Evolutionary conservation across 2,113 vertebrate genomes (phyloP), one percentile per base, ranked within the genome.

Genomic region (Chelonoidis abingdonii): DNA sequence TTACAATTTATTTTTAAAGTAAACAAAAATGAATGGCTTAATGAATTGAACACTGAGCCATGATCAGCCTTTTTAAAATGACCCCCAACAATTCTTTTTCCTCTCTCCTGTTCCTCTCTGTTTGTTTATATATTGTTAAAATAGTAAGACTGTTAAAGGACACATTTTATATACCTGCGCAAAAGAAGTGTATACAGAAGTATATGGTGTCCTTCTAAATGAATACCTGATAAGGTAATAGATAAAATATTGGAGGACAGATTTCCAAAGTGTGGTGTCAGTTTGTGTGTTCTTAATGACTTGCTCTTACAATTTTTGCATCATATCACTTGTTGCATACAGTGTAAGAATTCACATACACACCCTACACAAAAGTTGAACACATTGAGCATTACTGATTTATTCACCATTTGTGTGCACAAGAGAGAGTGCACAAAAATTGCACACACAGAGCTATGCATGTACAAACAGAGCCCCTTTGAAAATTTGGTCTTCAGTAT

Each of bases 1-100:
- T 52, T 80, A 12, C 41, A 90, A 59, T 92, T 93, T 81, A 75
- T 80, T 93, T 59, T 95, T 93, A 80, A 92, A 93, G 24, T 3
- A 0, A 52, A 14, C 75, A 50, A 72, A 90, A 92, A 85, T 25
- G 27, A 62, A 31, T 57, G 57, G 38, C 47, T 91, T 92, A 85
- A 52, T 75, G 54, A 91, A 81, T 76, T 85, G 82, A 79, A 89
- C 19, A 47, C 38, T 76, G 21, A 76, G 38, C 38, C 22, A 91
- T 49, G 53, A 69, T 62, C 47, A 56, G 25, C 21, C 25, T 1
- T 0, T 95, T 88, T 87, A 83, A 54, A 80, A 62, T 81, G 65
- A 8, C 22, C 4, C 6, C 10, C 16, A 14, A 80, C 90, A 81
- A 89, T 89, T 44, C 50, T 3, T 93, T 44, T 75, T 75, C 38